Base-by-base conservation (phyloP, 2,888 invertebrate genomes). In the Parelbella ahira region DNA sequence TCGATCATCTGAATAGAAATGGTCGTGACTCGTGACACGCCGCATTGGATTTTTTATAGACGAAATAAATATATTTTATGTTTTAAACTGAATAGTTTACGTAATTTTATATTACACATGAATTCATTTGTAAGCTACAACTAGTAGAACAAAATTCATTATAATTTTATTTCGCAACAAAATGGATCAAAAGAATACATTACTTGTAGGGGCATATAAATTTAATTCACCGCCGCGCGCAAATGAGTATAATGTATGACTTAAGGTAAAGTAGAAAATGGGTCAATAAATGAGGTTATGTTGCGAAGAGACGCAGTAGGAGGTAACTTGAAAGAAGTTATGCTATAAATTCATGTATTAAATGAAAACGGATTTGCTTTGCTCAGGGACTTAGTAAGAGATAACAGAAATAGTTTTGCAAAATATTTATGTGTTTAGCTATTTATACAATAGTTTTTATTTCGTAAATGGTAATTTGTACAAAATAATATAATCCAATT, bases 1-100 rank as follows among this genome's bases (percentile, higher is more conserved):
- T 51, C 52, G 50, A 47, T 52, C 44, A 50, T 54, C 49, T 54
- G 51, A 53, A 58, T 57, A 51, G 54, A 48, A 45, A 36, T 15
- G 25, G 25, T 36, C 34, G 9, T 15, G 2, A 15, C 15, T 15
- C 3, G 15, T 15, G 15, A n/a, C n/a, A n/a, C n/a, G n/a, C n/a
- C n/a, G n/a, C n/a, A n/a, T n/a, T n/a, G n/a, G n/a, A n/a, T n/a
- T n/a, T n/a, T n/a, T n/a, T n/a, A n/a, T n/a, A n/a, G n/a, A n/a
- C n/a, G n/a, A n/a, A n/a, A n/a, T n/a, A n/a, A n/a, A n/a, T n/a
- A n/a, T n/a, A n/a, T n/a, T n/a, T n/a, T n/a, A n/a, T n/a, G n/a
- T n/a, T n/a, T n/a, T n/a, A n/a, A n/a, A n/a, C n/a, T n/a, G n/a
- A n/a, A n/a, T n/a, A n/a, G n/a, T n/a, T n/a, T n/a, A n/a, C n/a